Conservation (phyloP, 2,113 vertebrate genomes). For the Pandion haliaetus region DNA sequence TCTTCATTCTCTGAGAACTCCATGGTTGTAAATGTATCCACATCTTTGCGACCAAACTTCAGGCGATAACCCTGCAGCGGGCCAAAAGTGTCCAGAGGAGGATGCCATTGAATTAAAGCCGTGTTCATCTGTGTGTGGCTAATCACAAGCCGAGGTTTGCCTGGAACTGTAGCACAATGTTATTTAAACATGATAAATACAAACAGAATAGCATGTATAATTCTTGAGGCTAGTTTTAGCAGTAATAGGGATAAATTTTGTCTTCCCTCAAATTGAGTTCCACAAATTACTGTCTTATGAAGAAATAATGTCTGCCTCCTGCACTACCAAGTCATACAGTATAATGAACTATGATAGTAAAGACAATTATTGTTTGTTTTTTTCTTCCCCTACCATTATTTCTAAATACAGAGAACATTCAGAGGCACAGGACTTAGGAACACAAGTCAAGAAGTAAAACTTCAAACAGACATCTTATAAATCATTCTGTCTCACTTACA, state of each 20-base stretch:
- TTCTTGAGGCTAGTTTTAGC: background rate
- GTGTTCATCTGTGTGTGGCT: slow-evolving; percentile 98
- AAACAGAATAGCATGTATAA: background rate
- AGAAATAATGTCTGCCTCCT: background rate
- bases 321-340: background rate
- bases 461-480: background rate
- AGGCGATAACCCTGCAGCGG: slow-evolving; percentile 93
- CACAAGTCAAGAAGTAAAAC: background rate
- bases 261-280: background rate
- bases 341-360: background rate
- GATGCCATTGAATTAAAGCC: slow-evolving; percentile 96
- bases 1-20: slow-evolving; percentile 96
- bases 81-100: slow-evolving; percentile 89
- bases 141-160: slow-evolving; percentile 93
- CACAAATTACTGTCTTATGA: background rate
- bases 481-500: background rate
- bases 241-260: background rate
- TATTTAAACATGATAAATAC: slow-evolving; percentile 6
- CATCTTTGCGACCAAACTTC: slow-evolving; percentile 92
- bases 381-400: background rate
- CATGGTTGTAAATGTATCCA: slow-evolving; percentile 86
- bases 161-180: slow-evolving; percentile 86
- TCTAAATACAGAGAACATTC: background rate
- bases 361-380: background rate
- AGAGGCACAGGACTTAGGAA: background rate